Base-by-base conservation (phyloP, 2,888 invertebrate species). In the Sepiola atlantica region DNA sequence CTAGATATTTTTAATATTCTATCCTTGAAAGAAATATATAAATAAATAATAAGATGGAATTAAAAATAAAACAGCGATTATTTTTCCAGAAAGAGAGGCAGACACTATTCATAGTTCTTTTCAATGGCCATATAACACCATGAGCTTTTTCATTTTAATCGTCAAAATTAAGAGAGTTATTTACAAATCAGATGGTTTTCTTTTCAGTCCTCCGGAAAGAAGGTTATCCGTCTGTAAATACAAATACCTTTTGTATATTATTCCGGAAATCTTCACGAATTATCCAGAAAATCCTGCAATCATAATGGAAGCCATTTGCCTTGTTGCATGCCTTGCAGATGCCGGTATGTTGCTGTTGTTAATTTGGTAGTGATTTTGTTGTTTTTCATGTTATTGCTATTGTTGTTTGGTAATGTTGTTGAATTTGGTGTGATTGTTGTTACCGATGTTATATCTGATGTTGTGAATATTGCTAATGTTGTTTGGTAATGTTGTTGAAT, bases 301-400 rank as follows among this genome's bases (percentile, higher is more conserved):
- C 18, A 96, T 96, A 95, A 95, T 95, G 55, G 96, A 97, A 94
- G 95, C 96, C 32, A 95, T 96, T 77, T 96, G 96, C 94, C 95
- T 96, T 12, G 94, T 97, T 21, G 96, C 96, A 16, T 96, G 96
- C 94, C 95, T 97, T 16, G 96, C 96, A 45, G 97, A 97, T 95
- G 95, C 96, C 61, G 96, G 97, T 97, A 95, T 92, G 95, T 94
- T 77, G 16, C 32, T n/a, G 10, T 16, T 32, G 18, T 16, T n/a
- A 45, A 45, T 45, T 45, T 45, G 45, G 45, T 45, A 45, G 45
- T 45, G 45, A 45, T 77, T 12, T 16, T 77, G n/a, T 32, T 77
- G n/a, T 77, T 77, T 28, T 77, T 77, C 14, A 77, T n/a, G 8
- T 61, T 61, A 61, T 57, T 57, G 20, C 24, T 61, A 61, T 20